Base-by-base conservation (phyloP, 2,797 vertebrate genomes). In the Siniperca undulata region DNA sequence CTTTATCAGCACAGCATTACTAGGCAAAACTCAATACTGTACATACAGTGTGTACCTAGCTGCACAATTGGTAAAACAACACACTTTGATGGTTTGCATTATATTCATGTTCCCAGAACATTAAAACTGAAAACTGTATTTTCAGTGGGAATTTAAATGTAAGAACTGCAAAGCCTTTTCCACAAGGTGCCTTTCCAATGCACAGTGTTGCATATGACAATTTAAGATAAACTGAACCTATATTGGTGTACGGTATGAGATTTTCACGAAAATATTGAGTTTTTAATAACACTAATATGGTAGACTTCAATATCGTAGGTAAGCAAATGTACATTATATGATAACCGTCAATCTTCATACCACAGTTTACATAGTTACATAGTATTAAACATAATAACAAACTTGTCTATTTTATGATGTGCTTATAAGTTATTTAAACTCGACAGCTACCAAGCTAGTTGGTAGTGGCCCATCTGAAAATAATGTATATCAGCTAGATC, bases 1-100 rank as follows among this genome's bases (percentile, higher is more conserved):
- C 42, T 94, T 94, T 88, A 92, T 96, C 95, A 91, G 91, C 91
- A 92, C 90, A 94, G 91, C 92, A 88, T 88, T 88, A 74, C 53
- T 88, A 90, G 94, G 93, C 90, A 94, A 92, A 92, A 91, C 22
- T 19, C 40, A 42, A 12, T 53, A 42, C 13, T 58, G 30, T 67
- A n/a, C 38, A 50, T 0, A 52, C 50, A 61, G 10, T 58, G 5
- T 59, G 40, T 27, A 7, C 14, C 5, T 9, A 73, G 12, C n/a
- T 17, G 1, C 50, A 72, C 17, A 70, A 48, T 0, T 42, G 20
- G 17, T 20, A 40, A 52, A 38, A 13, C 27, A 40, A 44, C n/a
- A 62, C 50, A 70, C 4, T 75, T 24, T 75, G 38, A 55, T 50
- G 44, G 14, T 34, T 27, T 50, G 16, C 24, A 53, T 52, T 58